Conservation (phyloP, 2,888 invertebrate genomes). For the Elgonia sp. region DNA sequence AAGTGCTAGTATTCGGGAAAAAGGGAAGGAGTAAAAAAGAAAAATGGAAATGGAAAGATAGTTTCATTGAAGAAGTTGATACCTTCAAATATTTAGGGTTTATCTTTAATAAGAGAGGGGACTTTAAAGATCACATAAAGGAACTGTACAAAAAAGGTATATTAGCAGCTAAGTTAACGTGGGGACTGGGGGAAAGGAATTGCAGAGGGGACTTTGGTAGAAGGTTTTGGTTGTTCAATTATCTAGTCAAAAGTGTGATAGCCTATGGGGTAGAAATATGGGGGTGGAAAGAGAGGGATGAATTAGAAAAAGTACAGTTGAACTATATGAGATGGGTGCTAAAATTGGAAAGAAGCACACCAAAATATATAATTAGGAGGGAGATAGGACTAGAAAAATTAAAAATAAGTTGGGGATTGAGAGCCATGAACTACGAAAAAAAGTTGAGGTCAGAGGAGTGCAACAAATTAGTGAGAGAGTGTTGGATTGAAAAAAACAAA, state of each 20-base stretch:
- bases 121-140: background rate
- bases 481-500: background rate
- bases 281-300: background rate
- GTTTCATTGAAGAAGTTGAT: background rate
- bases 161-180: background rate
- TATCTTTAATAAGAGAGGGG: background rate
- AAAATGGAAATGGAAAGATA: background rate
- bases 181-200: slow-evolving; percentile 9
- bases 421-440: background rate
- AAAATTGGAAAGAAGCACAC: slow-evolving; percentile 5
- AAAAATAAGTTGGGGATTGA: slow-evolving; percentile 12
- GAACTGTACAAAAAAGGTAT: slow-evolving; percentile 1
- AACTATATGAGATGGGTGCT: slow-evolving; percentile 7
- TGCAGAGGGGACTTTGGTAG: slow-evolving; percentile 18
- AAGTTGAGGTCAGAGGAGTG: background rate
- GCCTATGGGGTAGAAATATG: slow-evolving; percentile 1
- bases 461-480: background rate
- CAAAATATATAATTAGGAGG: slow-evolving; percentile 26
- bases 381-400: background rate
- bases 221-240: slow-evolving; percentile 16
- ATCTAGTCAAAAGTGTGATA: slow-evolving; percentile 1
- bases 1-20: background rate
- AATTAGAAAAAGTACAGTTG: background rate
- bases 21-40: slow-evolving; percentile 5
- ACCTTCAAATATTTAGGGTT: background rate